These are phyloP conservation scores for Sminthopsis crassicaudata DNA, from an alignment of 2,113 vertebrate species.

Conservation along the genomic window DNA sequence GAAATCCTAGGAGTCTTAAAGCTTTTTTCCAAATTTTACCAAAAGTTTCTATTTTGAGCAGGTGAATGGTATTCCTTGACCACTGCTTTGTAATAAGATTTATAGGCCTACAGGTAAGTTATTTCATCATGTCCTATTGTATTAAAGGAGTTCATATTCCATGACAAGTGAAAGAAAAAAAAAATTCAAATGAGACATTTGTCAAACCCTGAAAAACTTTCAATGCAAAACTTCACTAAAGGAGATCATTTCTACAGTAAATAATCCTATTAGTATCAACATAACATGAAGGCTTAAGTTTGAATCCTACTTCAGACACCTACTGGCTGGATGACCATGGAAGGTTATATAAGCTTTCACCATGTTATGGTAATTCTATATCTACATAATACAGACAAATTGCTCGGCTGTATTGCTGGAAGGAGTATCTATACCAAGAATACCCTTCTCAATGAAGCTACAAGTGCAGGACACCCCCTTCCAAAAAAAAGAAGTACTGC, in stretches of 20 bases:
- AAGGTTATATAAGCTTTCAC: background rate
- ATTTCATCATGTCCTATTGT: background rate
- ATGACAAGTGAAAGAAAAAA: background rate
- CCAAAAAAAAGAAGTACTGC: background rate
- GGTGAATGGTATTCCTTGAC: background rate
- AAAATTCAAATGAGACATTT: background rate
- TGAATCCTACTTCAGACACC: background rate
- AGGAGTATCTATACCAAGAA: background rate
- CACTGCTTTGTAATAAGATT: background rate
- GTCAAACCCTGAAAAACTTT: background rate
- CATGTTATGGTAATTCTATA: background rate
- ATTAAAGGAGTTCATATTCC: background rate
- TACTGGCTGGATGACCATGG: background rate
- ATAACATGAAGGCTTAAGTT: background rate
- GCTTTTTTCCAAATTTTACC: background rate
- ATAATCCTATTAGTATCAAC: background rate
- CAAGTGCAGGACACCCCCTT: background rate
- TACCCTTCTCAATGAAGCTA: background rate
- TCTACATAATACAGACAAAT: background rate
- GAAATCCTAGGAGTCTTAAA: slow-evolving; percentile 16
- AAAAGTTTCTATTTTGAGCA: slow-evolving; percentile 10
- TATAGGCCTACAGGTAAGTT: background rate
- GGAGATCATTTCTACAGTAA: background rate
- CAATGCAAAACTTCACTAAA: background rate
- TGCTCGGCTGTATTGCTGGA: background rate